Evolutionary conservation across 2,888 invertebrate species (phyloP), one percentile per base, ranked within the genome.

Genomic region (Cosmia pyralina): DNA sequence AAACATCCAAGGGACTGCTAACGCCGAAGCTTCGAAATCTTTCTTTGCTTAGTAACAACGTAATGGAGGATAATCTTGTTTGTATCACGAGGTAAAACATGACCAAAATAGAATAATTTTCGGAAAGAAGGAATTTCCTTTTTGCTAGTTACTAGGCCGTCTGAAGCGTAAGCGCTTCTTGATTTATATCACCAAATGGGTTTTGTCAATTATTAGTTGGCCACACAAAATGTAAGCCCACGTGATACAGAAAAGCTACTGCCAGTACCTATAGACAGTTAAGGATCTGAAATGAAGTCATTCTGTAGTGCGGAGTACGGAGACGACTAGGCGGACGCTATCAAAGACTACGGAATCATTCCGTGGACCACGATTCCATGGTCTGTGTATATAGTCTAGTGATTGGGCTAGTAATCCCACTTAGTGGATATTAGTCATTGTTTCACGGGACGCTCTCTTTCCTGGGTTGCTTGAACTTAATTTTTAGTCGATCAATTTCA

Each of bases 51-150:
- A 63, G 41, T 48, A 63, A 66, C 57, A 73, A 73, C 15, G 41
- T 62, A 60, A 77, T 63, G 57, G 34, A 7, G 34, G 74, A 62
- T 74, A 67, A 77, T 73, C 67, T 52, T 63, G 38, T 66, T 66
- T 79, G 28, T 53, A 58, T 62, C 28, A 41, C 50, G 57, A 52
- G 63, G 52, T 57, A 62, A 72, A 72, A 48, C 57, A 58, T 46
- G 28, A 46, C 46, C 8, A 34, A 46, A 52, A 63, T 38, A 62
- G 1, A 52, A 52, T 13, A n/a, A 17, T 59, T 68, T 67, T 74
- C 38, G 13, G 44, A 4, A 38, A 46, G 11, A 13, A 15, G 44
- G 15, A 52, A 76, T 52, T 38, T 28, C 19, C 6, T 28, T 46
- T 28, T 1, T 46, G 11, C 34, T 19, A 41, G 7, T 10, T 34